Conservation (phyloP, 2,113 vertebrate species). For the Naja naja region DNA sequence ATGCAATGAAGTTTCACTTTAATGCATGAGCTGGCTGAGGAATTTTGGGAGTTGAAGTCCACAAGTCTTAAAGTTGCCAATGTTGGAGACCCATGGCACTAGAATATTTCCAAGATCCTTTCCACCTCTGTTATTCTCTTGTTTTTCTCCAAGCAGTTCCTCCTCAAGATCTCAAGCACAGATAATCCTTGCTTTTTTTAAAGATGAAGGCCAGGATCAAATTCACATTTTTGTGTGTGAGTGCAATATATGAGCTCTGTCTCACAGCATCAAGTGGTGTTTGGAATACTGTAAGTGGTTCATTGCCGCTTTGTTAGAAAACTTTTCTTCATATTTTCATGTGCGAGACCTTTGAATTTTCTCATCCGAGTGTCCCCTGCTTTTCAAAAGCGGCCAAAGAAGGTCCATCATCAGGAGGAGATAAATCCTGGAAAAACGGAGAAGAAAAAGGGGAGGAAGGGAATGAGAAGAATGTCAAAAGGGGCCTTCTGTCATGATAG, state of each 20-base stretch:
- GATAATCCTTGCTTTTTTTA: background rate
- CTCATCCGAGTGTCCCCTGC: rapidly evolving
- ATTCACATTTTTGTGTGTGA: background rate
- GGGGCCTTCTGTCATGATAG: background rate
- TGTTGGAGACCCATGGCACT: too few relatives aligned
- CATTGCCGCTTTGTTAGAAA: background rate
- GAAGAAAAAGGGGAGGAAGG: rapidly evolving
- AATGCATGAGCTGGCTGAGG: too few relatives aligned
- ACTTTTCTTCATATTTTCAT: constrained; percentile 21
- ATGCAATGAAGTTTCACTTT: too few relatives aligned
- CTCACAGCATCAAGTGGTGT: background rate
- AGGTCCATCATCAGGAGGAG: background rate
- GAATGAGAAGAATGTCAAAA: background rate
- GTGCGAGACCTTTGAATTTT: background rate
- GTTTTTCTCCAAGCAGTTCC: background rate
- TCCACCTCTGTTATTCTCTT: too few relatives aligned
- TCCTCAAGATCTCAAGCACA: background rate
- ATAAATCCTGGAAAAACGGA: background rate
- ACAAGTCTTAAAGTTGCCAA: too few relatives aligned
- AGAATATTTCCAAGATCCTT: too few relatives aligned
- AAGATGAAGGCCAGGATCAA: background rate
- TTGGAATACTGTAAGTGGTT: background rate
- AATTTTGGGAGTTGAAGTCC: too few relatives aligned
- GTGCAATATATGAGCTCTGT: background rate
- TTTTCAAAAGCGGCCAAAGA: background rate